Evolutionary conservation across 2,888 invertebrate species (phyloP), one percentile per base, ranked within the genome.

Genomic region (Mythimna ferrago): DNA sequence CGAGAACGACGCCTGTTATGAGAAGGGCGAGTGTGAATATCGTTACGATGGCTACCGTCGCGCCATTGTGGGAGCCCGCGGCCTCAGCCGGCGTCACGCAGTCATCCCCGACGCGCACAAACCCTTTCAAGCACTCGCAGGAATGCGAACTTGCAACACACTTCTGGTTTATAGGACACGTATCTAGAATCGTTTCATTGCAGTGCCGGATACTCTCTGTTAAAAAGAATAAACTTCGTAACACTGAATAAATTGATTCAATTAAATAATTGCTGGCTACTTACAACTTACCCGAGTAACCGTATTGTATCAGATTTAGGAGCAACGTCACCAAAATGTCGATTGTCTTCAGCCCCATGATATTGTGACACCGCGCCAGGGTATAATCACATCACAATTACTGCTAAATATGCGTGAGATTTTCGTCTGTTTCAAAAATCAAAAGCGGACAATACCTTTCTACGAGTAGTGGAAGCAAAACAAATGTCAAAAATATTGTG

Each of bases 121-220:
- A 94, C 2, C 93, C 94, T 4, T 85, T 81, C 19, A 87, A 56
- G 85, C 96, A 96, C 64, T 83, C 87, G 72, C 96, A 96, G 56
- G 89, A 82, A 2, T 84, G 76, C 14, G 90, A 85, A 3, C 87
- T 86, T 66, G 87, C 85, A 74, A 89, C 92, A 87, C 96, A 96
- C 21, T 88, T 83, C 86, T 95, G 92, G 87, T 95, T 78, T 53
- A 86, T 91, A 64, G 90, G 91, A 78, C 95, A 95, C 73, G 90
- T 84, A 35, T 86, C 78, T 69, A 94, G 79, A 74, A 85, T 69
- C 83, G 89, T 90, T 88, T 88, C 91, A 86, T 94, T 92, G 91
- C 96, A 96, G 88, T 92, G 88, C 94, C 94, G 96, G 94, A 96
- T 93, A 91, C 93, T 89, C 85, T 95, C 96, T 96, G 96, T 95